A percentile compares a stretch with the other conserved stretches of the same genome.
These are phyloP conservation scores for Pectinophora gossypiella DNA, from an alignment of 1,140 invertebrate species.

Conservation along the genomic window DNA sequence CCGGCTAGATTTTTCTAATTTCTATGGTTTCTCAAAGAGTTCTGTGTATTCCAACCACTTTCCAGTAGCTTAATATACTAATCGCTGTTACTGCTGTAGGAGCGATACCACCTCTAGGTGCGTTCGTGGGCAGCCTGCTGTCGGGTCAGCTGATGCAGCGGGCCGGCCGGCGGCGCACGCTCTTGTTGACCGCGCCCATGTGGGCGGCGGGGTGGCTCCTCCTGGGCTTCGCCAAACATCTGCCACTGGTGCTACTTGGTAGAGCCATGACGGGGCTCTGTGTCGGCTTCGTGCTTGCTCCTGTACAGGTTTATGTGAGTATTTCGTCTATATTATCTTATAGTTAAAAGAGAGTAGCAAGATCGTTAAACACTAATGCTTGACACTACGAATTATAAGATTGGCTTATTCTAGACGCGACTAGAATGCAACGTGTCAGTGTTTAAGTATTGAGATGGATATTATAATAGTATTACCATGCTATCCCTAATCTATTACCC, in stretches of 20 bases:
- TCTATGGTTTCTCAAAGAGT: too few relatives aligned
- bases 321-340: too few relatives aligned
- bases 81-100: constrained; percentile 43
- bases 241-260: constrained; percentile 69
- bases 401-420: too few relatives aligned
- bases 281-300: constrained; percentile 77
- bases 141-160: constrained; percentile 71
- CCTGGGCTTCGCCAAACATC: constrained; percentile 62
- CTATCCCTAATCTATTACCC: too few relatives aligned
- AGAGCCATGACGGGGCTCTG: constrained; percentile 77
- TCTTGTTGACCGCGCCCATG: constrained; percentile 69
- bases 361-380: too few relatives aligned
- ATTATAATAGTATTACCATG: too few relatives aligned
- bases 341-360: too few relatives aligned
- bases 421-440: too few relatives aligned
- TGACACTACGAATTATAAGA: too few relatives aligned
- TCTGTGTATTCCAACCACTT: too few relatives aligned
- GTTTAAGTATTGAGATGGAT: too few relatives aligned
- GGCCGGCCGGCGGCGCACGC: constrained; percentile 62
- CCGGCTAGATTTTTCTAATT: constrained; percentile 76
- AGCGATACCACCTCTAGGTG: constrained; percentile 75
- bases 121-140: constrained; percentile 70
- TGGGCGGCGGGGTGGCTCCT: constrained; percentile 75
- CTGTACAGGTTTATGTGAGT: constrained; percentile 80
- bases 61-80: too few relatives aligned